Evolutionary conservation across 2,888 invertebrate genomes (phyloP).

Genomic region (Lathronympha strigana): DNA sequence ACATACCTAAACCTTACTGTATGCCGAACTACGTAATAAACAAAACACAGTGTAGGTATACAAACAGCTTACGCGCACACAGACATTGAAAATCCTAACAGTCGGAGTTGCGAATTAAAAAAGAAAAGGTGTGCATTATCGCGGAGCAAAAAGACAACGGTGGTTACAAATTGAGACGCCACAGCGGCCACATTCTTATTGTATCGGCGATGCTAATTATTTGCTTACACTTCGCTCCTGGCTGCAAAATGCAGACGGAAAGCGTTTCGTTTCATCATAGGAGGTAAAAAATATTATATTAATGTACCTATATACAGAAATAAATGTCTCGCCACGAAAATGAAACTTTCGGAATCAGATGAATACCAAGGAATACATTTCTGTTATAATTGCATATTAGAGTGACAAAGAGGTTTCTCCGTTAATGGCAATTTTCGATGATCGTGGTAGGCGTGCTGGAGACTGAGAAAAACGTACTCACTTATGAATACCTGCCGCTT

Average conservation of each 20-base stretch:
- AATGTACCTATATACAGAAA: not conserved
- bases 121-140: not conserved
- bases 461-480: too few relatives aligned
- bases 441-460: too few relatives aligned
- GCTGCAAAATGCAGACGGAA: not conserved
- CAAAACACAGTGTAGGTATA: too few relatives aligned
- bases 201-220: conserved; percentile 37
- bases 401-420: too few relatives aligned
- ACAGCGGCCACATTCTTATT: conserved; percentile 18
- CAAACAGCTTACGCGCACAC: not conserved
- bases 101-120: not conserved
- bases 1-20: too few relatives aligned
- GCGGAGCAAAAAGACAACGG: not conserved
- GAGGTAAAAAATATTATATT: not conserved
- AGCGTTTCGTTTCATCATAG: conserved; percentile 2
- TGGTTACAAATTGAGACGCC: conserved; percentile 31
- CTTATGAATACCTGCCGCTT: too few relatives aligned
- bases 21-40: too few relatives aligned
- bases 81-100: not conserved
- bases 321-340: too few relatives aligned
- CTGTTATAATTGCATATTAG: too few relatives aligned
- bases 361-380: too few relatives aligned
- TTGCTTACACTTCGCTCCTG: conserved; percentile 4
- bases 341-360: too few relatives aligned
- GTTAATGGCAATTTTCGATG: too few relatives aligned